These are phyloP conservation scores for Discoglossus pictus DNA, from an alignment of 2,797 vertebrate genomes.

Conservation along the genomic window DNA sequence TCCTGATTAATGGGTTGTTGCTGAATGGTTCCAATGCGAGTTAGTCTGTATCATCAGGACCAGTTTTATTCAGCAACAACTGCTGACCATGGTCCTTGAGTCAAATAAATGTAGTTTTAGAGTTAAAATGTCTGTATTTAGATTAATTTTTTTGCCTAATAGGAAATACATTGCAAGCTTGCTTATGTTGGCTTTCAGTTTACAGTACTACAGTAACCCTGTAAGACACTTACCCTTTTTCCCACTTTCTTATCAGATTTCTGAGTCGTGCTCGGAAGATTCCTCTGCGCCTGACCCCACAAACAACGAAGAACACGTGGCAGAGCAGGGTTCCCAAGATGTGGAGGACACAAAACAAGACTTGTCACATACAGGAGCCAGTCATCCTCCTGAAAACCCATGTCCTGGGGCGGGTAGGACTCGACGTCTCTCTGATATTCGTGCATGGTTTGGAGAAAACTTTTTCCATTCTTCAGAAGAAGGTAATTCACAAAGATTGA, in stretches of 20 bases:
- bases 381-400: neutral
- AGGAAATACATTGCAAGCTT: too few species aligned
- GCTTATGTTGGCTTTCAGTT: too few species aligned
- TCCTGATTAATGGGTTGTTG: too few species aligned
- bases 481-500: too few species aligned
- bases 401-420: constrained; percentile 18
- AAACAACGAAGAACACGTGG: constrained; percentile 19
- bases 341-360: constrained; percentile 20
- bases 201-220: too few species aligned
- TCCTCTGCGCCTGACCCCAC: constrained; percentile 18
- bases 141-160: too few species aligned
- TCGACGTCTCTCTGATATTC: constrained; percentile 31
- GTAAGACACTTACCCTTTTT: neutral
- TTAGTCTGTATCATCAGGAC: too few species aligned
- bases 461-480: constrained; percentile 36
- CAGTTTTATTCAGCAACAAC: too few species aligned
- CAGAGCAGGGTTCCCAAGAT: constrained; percentile 1
- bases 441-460: constrained; percentile 23
- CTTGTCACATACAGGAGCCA: neutral
- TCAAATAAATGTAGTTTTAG: too few species aligned
- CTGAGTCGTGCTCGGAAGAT: constrained; percentile 52
- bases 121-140: too few species aligned
- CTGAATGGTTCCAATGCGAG: too few species aligned
- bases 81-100: too few species aligned
- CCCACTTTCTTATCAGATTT: constrained; percentile 49